A percentile compares a stretch with the other conserved stretches of the same genome.
Evolutionary conservation across 92 coral and sea anemone genomes (phyloP).

Genomic region (Porites lobata): DNA sequence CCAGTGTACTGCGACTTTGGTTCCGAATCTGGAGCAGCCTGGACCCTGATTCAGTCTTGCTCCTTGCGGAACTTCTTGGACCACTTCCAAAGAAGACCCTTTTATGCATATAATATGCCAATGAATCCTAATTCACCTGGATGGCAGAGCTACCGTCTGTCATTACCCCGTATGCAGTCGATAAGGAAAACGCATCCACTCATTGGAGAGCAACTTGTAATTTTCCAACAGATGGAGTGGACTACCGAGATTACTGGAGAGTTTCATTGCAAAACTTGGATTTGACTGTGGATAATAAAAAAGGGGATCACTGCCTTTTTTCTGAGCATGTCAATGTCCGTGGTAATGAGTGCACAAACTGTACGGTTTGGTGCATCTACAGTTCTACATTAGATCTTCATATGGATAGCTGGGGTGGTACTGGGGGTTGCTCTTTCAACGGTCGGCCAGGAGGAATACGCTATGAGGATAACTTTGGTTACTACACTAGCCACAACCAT

Average conservation of each 20-base stretch:
- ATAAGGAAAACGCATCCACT: slow-evolving; percentile 40
- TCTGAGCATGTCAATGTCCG: slow-evolving; percentile 38
- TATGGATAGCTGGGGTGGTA: slow-evolving; percentile 13
- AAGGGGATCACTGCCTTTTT: not conserved
- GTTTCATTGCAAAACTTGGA: slow-evolving; percentile 28
- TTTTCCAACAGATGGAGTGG: slow-evolving; percentile 31
- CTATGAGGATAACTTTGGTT: slow-evolving; percentile 59
- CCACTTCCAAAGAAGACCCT: slow-evolving; percentile 8
- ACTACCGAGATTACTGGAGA: slow-evolving; percentile 41
- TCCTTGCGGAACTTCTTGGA: not conserved
- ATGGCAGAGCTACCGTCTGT: slow-evolving; percentile 44
- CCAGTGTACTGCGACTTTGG: slow-evolving; percentile 51
- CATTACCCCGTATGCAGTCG: slow-evolving; percentile 56
- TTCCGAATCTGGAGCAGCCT: slow-evolving; percentile 54
- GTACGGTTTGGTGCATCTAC: slow-evolving; percentile 27
- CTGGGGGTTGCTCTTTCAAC: slow-evolving; percentile 2
- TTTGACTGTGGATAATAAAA: not conserved
- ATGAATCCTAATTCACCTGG: slow-evolving; percentile 37
- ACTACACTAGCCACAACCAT: not conserved
- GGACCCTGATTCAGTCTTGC: slow-evolving; percentile 67
- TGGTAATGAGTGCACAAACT: slow-evolving; percentile 32
- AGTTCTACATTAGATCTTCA: not conserved
- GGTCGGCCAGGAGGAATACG: slow-evolving; percentile 7
- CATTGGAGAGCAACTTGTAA: slow-evolving; percentile 71
- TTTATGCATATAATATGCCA: slow-evolving; percentile 23